Evolutionary conservation across 2,888 invertebrate species (phyloP), one percentile per base, ranked within the genome.

Genomic region (Acleris laterana): DNA sequence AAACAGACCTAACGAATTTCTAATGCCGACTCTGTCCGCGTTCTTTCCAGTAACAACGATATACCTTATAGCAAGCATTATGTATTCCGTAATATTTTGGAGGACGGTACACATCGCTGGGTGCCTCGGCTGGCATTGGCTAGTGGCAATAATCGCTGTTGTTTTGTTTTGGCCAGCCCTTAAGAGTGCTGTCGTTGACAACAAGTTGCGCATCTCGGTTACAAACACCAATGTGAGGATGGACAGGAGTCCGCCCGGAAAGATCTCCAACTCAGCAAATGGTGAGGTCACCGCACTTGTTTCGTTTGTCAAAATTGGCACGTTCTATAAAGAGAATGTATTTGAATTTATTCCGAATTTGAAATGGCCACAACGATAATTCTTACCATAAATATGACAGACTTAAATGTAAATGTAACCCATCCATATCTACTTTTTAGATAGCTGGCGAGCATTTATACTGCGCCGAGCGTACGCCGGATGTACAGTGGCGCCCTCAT

Each of bases 151-250:
- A 81, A 84, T 84, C 78, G 84, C 86, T 79, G 83, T 78, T 82
- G 73, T 84, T 89, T 85, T 88, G 76, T 88, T 86, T 86, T 88
- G 88, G 85, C 86, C 84, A 89, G 89, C 87, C 70, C 74, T 75
- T 68, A 85, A 78, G 80, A 74, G 68, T 64, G 48, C 62, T 53
- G 53, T 72, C 70, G 68, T 71, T 68, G 68, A 71, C 69, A 74
- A 73, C 71, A 57, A 46, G 57, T 57, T 57, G 57, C 69, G 70
- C 51, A 63, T 70, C 19, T 63, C 73, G 44, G 71, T 62, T 64
- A 70, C 71, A 48, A 71, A 70, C 51, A 55, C 69, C 17, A 71
- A 63, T 67, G 49, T 58, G 32, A 70, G 64, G 66, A 48, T 68
- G 62, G 71, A 70, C 62, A 76, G 74, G 67, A 71, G 71, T 59